These are phyloP conservation scores for Ahaetulla prasina DNA, from an alignment of 2,113 vertebrate species.

Conservation along the genomic window DNA sequence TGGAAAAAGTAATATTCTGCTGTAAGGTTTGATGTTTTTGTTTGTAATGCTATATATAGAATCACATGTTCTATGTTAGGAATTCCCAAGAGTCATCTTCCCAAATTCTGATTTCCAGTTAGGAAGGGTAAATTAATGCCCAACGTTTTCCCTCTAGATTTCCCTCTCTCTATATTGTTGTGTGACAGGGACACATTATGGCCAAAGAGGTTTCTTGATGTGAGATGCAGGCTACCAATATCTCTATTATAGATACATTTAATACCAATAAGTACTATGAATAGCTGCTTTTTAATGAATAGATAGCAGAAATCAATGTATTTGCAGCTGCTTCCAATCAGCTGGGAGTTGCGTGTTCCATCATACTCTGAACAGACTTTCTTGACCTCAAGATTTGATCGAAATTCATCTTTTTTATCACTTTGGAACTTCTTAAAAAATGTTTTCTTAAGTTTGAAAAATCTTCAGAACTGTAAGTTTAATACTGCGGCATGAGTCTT, in stretches of 20 bases:
- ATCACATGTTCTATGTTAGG: not conserved
- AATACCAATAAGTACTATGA: not conserved
- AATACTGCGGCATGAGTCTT: not conserved
- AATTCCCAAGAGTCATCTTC: slow-evolving; percentile 2
- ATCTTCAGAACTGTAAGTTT: not conserved
- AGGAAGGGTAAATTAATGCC: not conserved
- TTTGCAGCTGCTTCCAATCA: not conserved
- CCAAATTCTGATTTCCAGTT: not conserved
- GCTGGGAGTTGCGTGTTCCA: not conserved
- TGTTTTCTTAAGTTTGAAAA: not conserved
- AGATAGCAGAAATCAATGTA: not conserved
- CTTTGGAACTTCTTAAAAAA: not conserved
- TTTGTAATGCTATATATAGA: not conserved
- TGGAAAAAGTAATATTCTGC: slow-evolving; percentile 6
- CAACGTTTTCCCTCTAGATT: no score
- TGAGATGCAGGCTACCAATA: not conserved
- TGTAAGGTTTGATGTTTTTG: slow-evolving; percentile 10
- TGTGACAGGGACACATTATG: not conserved
- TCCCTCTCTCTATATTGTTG: not conserved
- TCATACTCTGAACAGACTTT: not conserved
- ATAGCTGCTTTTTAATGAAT: not conserved
- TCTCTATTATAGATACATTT: not conserved
- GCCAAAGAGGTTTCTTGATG: not conserved
- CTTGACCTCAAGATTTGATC: not conserved
- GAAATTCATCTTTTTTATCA: not conserved